Conservation (phyloP, 2,113 vertebrate species). For the Seriola dumerili region DNA sequence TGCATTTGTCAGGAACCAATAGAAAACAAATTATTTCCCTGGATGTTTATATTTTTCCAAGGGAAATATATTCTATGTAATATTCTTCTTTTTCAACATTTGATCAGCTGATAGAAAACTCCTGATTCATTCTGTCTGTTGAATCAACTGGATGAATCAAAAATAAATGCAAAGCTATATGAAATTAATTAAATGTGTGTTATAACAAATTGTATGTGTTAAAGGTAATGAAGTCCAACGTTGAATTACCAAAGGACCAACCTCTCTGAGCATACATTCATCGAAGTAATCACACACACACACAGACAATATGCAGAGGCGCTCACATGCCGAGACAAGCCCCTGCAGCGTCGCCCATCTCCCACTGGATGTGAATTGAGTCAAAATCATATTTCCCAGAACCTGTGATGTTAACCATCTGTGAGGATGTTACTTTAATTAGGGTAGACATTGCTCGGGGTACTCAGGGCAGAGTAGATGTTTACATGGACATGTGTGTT, state of each 20-base stretch:
- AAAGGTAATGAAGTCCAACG: not conserved
- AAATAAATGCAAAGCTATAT: not conserved
- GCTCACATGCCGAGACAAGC: constrained; percentile 15
- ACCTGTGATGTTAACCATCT: constrained; percentile 63
- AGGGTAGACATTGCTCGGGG: constrained; percentile 53
- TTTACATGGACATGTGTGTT: constrained; percentile 44
- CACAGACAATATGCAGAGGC: not conserved
- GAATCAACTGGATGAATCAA: not conserved
- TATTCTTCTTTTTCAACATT: not conserved
- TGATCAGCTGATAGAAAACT: not conserved
- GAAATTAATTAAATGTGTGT: not conserved
- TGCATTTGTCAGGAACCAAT: constrained; percentile 17
- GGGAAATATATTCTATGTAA: not conserved
- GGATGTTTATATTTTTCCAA: not conserved
- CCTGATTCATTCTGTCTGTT: not conserved
- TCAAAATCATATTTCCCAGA: constrained; percentile 50
- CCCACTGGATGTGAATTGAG: constrained; percentile 39
- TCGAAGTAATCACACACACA: constrained; percentile 8
- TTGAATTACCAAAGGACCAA: not conserved
- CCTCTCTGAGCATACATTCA: not conserved
- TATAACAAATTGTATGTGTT: no score
- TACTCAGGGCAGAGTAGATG: constrained; percentile 28
- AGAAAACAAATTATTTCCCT: not conserved
- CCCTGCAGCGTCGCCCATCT: constrained; percentile 27
- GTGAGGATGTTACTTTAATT: constrained; percentile 68